phyloP scores from a whole-genome alignment of 2,113 vertebrate species.

The Gopherus flavomarginatus region DNA sequence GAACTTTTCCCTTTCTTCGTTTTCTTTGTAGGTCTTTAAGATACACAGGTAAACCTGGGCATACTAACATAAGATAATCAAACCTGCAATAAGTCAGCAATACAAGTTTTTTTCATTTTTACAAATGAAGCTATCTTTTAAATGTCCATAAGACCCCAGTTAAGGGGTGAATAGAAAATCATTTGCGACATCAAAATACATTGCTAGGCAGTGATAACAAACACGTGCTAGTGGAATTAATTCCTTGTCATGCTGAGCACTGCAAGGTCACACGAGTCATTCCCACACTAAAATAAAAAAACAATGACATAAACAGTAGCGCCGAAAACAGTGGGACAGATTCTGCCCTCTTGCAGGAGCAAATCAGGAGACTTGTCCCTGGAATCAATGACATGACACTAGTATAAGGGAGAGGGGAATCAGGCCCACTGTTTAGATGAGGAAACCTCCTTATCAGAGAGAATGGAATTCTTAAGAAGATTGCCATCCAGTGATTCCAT shows the following conservation, averaged over 20 bases:
- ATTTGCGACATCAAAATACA: background rate
- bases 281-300: background rate
- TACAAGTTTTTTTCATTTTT: background rate
- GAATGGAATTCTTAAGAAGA: constrained; percentile 58
- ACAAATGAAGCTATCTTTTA: background rate
- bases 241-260: background rate
- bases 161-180: background rate
- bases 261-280: background rate
- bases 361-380: background rate
- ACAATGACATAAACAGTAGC: background rate
- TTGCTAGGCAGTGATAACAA: background rate
- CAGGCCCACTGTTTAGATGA: constrained; percentile 65
- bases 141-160: background rate
- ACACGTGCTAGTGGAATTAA: accelerated
- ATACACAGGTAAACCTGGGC: background rate
- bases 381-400: background rate
- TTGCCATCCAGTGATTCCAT: background rate
- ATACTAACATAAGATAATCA: accelerated
- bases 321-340: background rate
- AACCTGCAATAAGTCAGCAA: background rate
- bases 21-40: background rate
- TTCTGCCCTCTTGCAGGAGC: background rate
- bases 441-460: constrained; percentile 58
- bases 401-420: background rate
- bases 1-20: background rate